Evolutionary conservation across 2,113 vertebrate genomes (phyloP), one percentile per base, ranked within the genome.

Genomic region (Spermophilus dauricus): DNA sequence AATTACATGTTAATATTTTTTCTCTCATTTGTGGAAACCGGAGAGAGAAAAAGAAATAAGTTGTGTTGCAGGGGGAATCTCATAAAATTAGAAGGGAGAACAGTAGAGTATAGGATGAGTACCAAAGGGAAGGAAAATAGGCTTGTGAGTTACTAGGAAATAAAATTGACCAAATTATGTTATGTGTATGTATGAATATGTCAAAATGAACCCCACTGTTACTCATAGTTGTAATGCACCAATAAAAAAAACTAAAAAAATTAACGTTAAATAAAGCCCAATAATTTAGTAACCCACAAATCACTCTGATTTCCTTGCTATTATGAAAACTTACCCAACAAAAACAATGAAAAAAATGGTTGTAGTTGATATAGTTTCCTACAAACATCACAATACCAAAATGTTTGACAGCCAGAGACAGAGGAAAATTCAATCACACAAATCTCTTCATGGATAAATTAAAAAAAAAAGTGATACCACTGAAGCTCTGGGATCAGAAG

Each of bases 211-310:
- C 12, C 48, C 48, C 10, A 51, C 12, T 51, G 2, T 51, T 51
- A 51, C 12, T 11, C 48, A 51, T 51, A 51, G 48, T 51, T 51
- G 48, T 51, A 51, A 51, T 51, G 48, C 48, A 51, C 48, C 48
- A 51, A 51, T 13, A 51, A 51, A 51, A 48, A 51, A 12, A 51
- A 51, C 48, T 51, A 3, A 13, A 51, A 51, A 53, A 95, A 90
- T 84, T 80, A 82, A 91, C 45, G 81, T 92, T 96, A 94, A 95
- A 94, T 51, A 93, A 94, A 96, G 42, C 28, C 82, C 78, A 96
- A 85, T 91, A 94, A 45, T 96, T 96, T 95, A 96, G 95, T 92
- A 82, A 94, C 22, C 32, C 80, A 84, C 28, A 90, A 89, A 97
- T 95, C 86, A 96, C 32, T 90, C 73, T 84, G 67, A 93, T 63